phyloP scores from a whole-genome alignment of 92 coral and sea anemone genomes.

The Virgularia gustaviana region DNA sequence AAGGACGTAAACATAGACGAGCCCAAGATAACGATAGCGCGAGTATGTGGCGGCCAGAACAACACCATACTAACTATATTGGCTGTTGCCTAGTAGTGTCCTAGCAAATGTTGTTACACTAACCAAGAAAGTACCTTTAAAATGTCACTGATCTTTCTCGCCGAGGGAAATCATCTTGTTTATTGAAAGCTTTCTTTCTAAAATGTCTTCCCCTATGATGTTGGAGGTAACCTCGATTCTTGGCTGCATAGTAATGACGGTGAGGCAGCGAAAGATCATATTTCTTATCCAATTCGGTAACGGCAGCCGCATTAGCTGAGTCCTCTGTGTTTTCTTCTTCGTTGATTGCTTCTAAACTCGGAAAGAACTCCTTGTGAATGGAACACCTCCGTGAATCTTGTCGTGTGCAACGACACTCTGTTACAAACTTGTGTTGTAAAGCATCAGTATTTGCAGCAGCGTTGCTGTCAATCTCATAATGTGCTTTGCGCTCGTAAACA shows the following conservation, averaged over 20 bases:
- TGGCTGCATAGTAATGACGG: slow-evolving; percentile 11
- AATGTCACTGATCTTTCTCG: slow-evolving; percentile 27
- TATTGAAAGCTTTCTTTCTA: slow-evolving; percentile 6
- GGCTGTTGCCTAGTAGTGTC: not conserved
- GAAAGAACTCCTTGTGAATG: slow-evolving; percentile 18
- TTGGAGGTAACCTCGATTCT: slow-evolving; percentile 19
- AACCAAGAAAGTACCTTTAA: not conserved
- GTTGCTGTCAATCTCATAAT: no score
- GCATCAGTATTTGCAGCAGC: not conserved
- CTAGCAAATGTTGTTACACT: not conserved
- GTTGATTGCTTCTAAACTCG: slow-evolving; percentile 26
- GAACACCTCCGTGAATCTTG: not conserved
- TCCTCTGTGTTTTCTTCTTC: slow-evolving; percentile 8
- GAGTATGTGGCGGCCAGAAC: not conserved
- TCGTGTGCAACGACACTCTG: not conserved
- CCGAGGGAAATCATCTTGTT: slow-evolving; percentile 18
- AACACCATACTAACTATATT: not conserved
- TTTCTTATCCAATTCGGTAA: slow-evolving; percentile 11
- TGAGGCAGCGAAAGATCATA: slow-evolving; percentile 24
- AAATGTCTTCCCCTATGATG: slow-evolving; percentile 31
- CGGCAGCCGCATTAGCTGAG: not conserved
- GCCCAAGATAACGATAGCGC: no score
- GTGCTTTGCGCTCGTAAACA: slow-evolving; percentile 27
- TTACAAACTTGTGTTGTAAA: not conserved
- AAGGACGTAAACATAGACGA: no score